These are phyloP conservation scores for Erethizon dorsatum DNA, from an alignment of 2,797 vertebrate species.

Conservation along the genomic window DNA sequence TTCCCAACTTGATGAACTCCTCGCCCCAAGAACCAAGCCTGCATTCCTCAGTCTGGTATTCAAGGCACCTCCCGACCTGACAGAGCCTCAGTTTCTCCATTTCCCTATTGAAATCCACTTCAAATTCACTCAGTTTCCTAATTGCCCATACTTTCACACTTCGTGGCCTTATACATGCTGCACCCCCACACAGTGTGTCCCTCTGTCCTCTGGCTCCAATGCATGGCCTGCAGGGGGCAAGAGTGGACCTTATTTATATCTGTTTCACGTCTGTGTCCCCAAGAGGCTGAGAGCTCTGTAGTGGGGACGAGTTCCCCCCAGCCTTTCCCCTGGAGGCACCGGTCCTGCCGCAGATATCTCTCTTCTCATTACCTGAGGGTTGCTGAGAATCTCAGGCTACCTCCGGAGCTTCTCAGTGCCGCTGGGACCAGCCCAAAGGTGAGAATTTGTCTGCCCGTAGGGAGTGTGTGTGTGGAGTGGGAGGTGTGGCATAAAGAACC, in stretches of 20 bases:
- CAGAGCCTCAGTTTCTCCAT: neutral
- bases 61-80: neutral
- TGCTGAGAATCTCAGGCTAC: neutral
- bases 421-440: neutral
- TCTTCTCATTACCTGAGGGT: neutral
- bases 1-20: neutral
- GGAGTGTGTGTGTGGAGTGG: neutral
- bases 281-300: neutral
- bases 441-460: neutral
- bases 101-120: neutral
- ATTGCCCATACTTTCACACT: neutral
- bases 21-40: neutral
- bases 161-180: neutral
- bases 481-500: neutral
- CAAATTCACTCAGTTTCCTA: neutral
- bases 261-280: neutral
- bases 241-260: neutral
- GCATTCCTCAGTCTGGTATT: neutral
- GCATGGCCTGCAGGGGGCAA: neutral
- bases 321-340: neutral
- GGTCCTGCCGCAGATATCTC: neutral
- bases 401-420: neutral
- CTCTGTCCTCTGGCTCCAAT: neutral
- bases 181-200: neutral
- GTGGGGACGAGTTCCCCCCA: neutral